phyloP scores from a whole-genome alignment of 1,140 invertebrate genomes.

The Hycleus phaleratus region DNA sequence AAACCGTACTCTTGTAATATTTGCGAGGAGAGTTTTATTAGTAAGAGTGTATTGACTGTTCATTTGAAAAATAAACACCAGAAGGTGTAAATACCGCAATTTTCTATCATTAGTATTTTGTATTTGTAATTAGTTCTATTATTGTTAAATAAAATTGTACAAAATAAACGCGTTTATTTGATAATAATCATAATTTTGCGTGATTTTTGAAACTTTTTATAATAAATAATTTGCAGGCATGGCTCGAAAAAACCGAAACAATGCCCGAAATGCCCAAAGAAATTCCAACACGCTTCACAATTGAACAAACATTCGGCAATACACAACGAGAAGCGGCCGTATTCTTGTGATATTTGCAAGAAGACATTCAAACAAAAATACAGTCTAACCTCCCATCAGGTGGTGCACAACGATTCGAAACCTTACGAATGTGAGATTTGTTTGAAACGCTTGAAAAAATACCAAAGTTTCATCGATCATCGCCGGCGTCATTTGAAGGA shows the following conservation, averaged over 20 bases:
- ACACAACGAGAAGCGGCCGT: slow-evolving; percentile 35
- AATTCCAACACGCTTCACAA: slow-evolving; percentile 30
- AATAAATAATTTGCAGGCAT: no score
- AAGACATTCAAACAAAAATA: slow-evolving; percentile 41
- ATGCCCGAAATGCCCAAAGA: slow-evolving; percentile 32
- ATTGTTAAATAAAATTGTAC: no score
- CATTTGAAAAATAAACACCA: slow-evolving; percentile 10
- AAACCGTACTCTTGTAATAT: slow-evolving; percentile 1
- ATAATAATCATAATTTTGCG: no score
- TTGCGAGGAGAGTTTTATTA: slow-evolving; percentile 13
- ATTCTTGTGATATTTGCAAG: slow-evolving; percentile 41
- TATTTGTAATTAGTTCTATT: background rate
- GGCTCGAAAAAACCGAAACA: background rate
- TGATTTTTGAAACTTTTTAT: no score
- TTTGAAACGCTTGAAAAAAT: slow-evolving; percentile 28
- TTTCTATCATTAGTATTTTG: background rate
- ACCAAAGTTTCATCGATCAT: no score
- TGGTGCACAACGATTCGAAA: slow-evolving; percentile 39
- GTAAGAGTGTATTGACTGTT: slow-evolving; percentile 1
- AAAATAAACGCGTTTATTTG: no score
- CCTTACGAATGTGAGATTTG: slow-evolving; percentile 47
- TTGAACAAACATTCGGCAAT: slow-evolving; percentile 30
- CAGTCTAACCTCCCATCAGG: slow-evolving; percentile 38
- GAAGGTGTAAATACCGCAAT: background rate
- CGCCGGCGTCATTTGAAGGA: slow-evolving; percentile 50